Percentiles rank a stretch among this genome's conserved stretches.
phyloP scores from a whole-genome alignment of 2,797 vertebrate genomes.

The Champsocephalus esox region DNA sequence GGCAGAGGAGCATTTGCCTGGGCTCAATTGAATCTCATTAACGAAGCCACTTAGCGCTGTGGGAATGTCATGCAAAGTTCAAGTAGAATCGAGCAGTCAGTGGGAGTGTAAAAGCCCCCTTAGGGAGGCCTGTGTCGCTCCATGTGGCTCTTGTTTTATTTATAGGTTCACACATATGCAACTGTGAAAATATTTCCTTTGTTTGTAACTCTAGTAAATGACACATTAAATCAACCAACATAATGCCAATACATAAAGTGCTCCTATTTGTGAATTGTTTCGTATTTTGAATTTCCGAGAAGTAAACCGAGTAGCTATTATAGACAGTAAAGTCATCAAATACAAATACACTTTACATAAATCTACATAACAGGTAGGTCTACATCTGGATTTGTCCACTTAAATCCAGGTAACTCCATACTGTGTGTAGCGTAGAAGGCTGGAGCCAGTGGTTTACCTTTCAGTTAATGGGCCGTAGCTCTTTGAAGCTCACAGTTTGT shows the following conservation, averaged over 20 bases:
- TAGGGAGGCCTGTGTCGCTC: constrained; percentile 59
- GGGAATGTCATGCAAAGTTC: constrained; percentile 81
- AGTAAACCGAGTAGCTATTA: not conserved
- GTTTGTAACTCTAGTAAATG: constrained; percentile 17
- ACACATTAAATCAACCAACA: constrained; percentile 1
- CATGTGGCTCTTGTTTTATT: constrained; percentile 37
- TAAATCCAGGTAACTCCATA: constrained; percentile 53
- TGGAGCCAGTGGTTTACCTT: constrained; percentile 69
- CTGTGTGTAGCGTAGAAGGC: constrained; percentile 36
- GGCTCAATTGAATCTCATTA: constrained; percentile 69
- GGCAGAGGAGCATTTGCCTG: constrained; percentile 55
- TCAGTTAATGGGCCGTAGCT: constrained; percentile 75
- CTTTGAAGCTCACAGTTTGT: constrained; percentile 79
- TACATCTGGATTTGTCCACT: constrained; percentile 33
- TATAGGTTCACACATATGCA: constrained; percentile 48
- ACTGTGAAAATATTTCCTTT: constrained; percentile 28
- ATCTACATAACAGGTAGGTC: constrained; percentile 12
- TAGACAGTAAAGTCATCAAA: not conserved
- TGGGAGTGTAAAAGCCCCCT: constrained; percentile 61
- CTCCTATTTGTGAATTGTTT: not conserved
- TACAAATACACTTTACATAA: not conserved
- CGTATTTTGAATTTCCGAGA: not conserved
- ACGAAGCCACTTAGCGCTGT: constrained; percentile 71
- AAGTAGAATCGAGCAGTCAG: constrained; percentile 73
- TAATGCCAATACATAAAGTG: not conserved